Conservation (phyloP, 2,113 vertebrate genomes). For the Erythrolamprus reginae region DNA sequence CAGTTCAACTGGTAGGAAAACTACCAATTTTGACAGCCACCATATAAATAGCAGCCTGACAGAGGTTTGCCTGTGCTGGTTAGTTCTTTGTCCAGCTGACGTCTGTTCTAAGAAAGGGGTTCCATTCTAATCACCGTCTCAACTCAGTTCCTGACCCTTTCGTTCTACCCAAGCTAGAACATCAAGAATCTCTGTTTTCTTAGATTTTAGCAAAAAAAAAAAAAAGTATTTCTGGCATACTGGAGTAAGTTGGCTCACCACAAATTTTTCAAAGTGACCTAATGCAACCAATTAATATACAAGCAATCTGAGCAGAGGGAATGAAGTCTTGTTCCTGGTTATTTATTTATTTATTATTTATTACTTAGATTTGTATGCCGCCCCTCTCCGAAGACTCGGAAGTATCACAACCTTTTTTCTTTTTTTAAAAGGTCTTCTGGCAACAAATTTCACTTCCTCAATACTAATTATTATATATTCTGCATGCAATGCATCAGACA, state of each 20-base stretch:
- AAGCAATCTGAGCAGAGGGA: neutral
- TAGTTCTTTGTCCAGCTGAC: too few species aligned
- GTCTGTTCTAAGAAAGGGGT: too few species aligned
- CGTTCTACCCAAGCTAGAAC: too few species aligned
- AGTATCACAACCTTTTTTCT: neutral
- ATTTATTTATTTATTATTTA: too few species aligned
- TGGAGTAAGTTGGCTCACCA: neutral
- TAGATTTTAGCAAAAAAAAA: neutral
- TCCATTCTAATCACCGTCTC: too few species aligned
- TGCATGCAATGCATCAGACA: neutral
- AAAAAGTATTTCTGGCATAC: neutral
- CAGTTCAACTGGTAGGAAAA: too few species aligned
- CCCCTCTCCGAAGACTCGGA: too few species aligned
- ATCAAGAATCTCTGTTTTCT: neutral
- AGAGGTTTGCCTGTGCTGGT: too few species aligned
- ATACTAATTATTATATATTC: neutral
- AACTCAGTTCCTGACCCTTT: too few species aligned
- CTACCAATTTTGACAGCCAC: too few species aligned
- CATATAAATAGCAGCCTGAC: too few species aligned
- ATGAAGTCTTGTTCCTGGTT: neutral
- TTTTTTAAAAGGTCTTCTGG: neutral
- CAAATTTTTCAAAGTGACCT: neutral
- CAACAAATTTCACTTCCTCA: neutral
- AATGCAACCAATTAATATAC: neutral
- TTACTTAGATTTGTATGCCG: too few species aligned